A percentile compares a stretch with the other conserved stretches of the same genome.
Conservation (phyloP, 35 echinoderm and acorn worm species). For the Apostichopus californicus region DNA sequence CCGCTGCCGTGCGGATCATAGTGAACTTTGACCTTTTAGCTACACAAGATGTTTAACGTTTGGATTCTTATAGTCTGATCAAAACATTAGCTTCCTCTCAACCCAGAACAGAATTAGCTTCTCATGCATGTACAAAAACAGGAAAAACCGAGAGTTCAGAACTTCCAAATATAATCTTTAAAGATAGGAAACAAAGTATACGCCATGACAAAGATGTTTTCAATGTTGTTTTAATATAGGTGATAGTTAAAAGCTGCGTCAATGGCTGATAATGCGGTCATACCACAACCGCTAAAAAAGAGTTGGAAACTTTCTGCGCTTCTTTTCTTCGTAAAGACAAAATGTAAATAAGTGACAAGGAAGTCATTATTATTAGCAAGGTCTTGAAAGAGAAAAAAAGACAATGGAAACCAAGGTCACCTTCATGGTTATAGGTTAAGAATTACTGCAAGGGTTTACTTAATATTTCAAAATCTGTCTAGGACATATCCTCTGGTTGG, state of each 20-base stretch:
- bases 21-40: not conserved
- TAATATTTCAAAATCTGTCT: not conserved
- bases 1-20: not conserved
- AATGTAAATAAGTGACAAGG: not conserved
- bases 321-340: not conserved
- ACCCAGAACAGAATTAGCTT: not conserved
- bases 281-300: not conserved
- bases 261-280: not conserved
- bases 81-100: not conserved
- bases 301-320: not conserved
- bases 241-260: not conserved
- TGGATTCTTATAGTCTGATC: not conserved
- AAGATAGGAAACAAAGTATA: not conserved
- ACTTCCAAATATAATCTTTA: not conserved
- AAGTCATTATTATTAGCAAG: not conserved
- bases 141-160: not conserved
- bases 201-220: slow-evolving; percentile 15
- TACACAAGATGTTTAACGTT: not conserved
- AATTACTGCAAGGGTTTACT: no score
- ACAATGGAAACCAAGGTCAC: not conserved
- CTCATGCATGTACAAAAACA: not conserved
- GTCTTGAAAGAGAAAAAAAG: not conserved
- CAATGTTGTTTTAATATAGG: not conserved
- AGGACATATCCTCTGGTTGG: not conserved
- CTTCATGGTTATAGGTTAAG: no score